Percentiles rank a stretch among this genome's conserved stretches.
Conservation (phyloP, 2,797 vertebrate species). For the Chiloscyllium punctatum region DNA sequence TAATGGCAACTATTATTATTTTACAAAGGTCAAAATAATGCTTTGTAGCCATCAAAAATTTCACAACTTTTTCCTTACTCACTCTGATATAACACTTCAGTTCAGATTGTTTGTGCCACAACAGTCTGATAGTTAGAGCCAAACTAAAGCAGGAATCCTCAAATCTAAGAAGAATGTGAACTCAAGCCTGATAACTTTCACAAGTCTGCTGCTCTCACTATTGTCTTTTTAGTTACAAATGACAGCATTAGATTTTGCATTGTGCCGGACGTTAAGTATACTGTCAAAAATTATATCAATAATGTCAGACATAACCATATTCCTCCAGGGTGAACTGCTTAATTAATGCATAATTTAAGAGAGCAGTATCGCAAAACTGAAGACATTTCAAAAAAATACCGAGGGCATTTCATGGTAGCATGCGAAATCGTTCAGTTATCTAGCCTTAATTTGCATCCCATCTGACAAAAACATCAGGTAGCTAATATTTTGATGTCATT, state of each 20-base stretch:
- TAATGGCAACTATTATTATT: background rate
- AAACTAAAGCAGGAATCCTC: background rate
- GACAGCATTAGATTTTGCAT: background rate
- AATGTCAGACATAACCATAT: background rate
- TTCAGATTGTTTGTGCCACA: background rate
- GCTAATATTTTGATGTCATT: background rate
- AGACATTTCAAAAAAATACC: background rate
- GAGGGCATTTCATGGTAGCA: background rate
- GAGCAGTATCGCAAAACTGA: background rate
- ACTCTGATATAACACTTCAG: background rate
- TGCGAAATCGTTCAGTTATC: background rate
- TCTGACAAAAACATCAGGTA: background rate
- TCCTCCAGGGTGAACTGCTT: background rate
- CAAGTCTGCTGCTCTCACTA: background rate
- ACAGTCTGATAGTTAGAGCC: background rate
- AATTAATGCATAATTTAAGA: background rate
- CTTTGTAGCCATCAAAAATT: background rate
- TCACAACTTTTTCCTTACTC: background rate
- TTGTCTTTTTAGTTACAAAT: constrained; percentile 9
- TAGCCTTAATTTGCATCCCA: background rate
- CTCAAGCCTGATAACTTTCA: background rate
- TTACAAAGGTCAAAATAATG: background rate
- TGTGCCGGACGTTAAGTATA: background rate
- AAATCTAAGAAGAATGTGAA: background rate
- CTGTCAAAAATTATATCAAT: background rate